A percentile compares a stretch with the other conserved stretches of the same genome.
Conservation (phyloP, 2,113 vertebrate genomes). For the Dasyprocta punctata region DNA sequence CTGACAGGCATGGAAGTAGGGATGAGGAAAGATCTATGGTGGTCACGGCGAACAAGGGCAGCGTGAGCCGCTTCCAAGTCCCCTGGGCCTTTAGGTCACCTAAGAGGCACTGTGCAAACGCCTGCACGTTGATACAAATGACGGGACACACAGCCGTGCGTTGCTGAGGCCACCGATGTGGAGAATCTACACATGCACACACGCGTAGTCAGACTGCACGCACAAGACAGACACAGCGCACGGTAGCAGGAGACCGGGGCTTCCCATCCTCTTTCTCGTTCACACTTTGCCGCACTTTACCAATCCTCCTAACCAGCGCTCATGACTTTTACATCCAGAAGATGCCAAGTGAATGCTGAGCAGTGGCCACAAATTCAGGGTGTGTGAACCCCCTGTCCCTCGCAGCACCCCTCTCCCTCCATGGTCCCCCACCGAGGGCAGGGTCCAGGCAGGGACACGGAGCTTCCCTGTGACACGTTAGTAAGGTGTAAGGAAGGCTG, state of each 20-base stretch:
- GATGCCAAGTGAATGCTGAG: too few relatives aligned
- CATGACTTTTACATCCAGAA: neutral
- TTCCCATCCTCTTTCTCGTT: rapidly evolving
- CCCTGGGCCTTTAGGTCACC: too few relatives aligned
- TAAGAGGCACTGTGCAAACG: neutral
- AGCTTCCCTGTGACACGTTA: neutral
- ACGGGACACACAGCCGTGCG: neutral
- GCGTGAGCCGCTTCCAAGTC: neutral
- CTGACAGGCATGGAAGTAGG: neutral
- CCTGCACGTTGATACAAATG: neutral
- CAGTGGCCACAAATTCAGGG: too few relatives aligned
- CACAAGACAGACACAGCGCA: too few relatives aligned
- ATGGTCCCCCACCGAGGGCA: rapidly evolving
- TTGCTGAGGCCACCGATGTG: neutral
- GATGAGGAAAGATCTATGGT: neutral
- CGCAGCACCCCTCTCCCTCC: neutral
- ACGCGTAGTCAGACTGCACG: neutral
- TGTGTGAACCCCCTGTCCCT: neutral
- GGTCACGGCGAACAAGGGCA: rapidly evolving
- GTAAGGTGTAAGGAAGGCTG: neutral
- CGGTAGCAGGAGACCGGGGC: too few relatives aligned
- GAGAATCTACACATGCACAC: neutral
- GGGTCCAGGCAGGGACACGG: too few relatives aligned
- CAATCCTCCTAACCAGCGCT: neutral
- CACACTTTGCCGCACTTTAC: neutral